Percentiles rank a stretch among this genome's conserved stretches.
Evolutionary conservation across 2,888 invertebrate species (phyloP).

Genomic region (Chymomyza amoena): DNA sequence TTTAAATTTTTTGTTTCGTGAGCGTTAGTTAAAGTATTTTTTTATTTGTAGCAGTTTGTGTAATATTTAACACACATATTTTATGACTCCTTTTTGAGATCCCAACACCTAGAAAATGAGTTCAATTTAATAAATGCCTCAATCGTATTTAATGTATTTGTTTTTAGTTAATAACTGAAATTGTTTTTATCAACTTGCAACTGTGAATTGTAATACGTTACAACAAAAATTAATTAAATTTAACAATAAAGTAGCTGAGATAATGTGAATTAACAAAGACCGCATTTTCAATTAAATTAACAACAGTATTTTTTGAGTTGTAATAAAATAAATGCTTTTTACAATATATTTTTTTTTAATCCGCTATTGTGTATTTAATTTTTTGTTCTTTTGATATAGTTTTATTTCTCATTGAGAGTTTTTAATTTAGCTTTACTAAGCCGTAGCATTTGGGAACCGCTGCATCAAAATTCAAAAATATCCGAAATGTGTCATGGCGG

Average conservation of each 20-base stretch:
- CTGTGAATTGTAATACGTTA: slow-evolving; percentile 5
- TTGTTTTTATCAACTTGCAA: slow-evolving; percentile 12
- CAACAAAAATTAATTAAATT: slow-evolving; percentile 62
- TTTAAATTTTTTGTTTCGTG: too few species aligned
- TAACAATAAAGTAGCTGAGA: slow-evolving; percentile 55
- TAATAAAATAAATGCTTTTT: slow-evolving; percentile 41
- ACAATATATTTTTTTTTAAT: slow-evolving; percentile 7
- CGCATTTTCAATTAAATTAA: slow-evolving; percentile 67
- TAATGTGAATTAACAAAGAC: slow-evolving; percentile 53
- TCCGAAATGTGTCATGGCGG: slow-evolving; percentile 60
- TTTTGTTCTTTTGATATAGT: neutral
- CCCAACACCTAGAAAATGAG: slow-evolving; percentile 47
- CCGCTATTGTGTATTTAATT: neutral
- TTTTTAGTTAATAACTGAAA: slow-evolving; percentile 31
- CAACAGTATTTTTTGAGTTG: slow-evolving; percentile 41
- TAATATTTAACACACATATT: neutral
- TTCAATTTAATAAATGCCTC: slow-evolving; percentile 56
- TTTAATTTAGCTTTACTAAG: neutral
- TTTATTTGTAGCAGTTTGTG: too few species aligned
- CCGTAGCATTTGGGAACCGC: slow-evolving; percentile 3
- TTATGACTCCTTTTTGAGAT: slow-evolving; percentile 4
- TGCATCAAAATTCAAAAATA: slow-evolving; percentile 33
- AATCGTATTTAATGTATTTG: slow-evolving; percentile 52
- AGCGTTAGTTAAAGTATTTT: too few species aligned
- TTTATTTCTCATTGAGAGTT: neutral